Percentiles rank a stretch among this genome's conserved stretches.
Conservation (phyloP, 2,113 vertebrate genomes). For the Ptyas mucosa region DNA sequence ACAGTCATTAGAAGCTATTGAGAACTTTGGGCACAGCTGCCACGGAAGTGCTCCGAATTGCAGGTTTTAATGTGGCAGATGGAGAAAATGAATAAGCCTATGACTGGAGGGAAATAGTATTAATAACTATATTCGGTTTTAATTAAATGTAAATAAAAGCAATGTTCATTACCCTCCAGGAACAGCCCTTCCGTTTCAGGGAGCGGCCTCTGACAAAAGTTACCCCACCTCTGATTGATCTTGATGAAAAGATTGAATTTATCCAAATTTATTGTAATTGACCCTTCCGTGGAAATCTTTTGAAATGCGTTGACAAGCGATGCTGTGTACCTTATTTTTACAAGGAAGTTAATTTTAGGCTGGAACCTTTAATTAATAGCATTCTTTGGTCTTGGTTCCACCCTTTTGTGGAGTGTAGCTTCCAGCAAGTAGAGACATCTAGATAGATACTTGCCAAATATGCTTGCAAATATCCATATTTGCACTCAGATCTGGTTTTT, state of each 20-base stretch:
- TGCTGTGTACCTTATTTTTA: background rate
- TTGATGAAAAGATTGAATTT: background rate
- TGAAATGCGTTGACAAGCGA: background rate
- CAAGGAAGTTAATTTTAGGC: background rate
- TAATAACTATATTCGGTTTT: background rate
- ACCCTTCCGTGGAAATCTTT: background rate
- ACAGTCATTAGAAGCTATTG: too few relatives aligned
- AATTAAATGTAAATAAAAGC: background rate
- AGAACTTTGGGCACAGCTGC: background rate
- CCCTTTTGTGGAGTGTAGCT: background rate
- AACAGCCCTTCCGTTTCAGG: background rate
- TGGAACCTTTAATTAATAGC: background rate
- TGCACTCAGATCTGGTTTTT: background rate
- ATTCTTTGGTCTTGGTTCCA: background rate
- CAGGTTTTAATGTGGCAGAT: background rate
- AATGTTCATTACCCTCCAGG: background rate
- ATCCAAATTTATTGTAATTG: background rate
- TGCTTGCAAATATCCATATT: background rate
- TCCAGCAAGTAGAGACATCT: background rate
- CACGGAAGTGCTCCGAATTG: background rate
- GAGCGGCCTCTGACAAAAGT: background rate
- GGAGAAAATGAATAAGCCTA: background rate
- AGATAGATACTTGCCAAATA: background rate
- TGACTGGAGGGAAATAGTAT: background rate
- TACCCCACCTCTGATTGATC: background rate